These are phyloP conservation scores for Tillus elongatus DNA, from an alignment of 2,888 invertebrate species.

Conservation along the genomic window DNA sequence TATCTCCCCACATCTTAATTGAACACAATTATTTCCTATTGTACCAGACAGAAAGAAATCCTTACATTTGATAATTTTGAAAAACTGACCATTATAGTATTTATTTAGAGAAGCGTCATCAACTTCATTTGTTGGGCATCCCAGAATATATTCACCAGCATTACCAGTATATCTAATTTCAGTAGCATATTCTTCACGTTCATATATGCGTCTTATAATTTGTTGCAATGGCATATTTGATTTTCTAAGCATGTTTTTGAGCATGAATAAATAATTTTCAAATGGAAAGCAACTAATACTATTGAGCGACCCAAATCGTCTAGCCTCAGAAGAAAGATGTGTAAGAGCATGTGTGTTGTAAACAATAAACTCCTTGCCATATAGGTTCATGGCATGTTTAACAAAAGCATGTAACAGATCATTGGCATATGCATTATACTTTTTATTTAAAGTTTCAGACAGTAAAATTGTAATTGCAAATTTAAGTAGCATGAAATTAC, in stretches of 20 bases:
- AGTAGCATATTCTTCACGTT: conserved; percentile 5
- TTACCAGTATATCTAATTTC: no score
- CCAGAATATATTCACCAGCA: no score
- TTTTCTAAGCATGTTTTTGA: conserved; percentile 12
- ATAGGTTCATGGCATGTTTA: conserved; percentile 10
- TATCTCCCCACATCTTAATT: conserved; percentile 7
- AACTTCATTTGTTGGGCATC: no score
- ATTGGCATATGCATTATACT: conserved; percentile 19
- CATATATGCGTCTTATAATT: conserved; percentile 11
- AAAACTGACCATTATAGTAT: no score
- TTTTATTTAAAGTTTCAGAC: conserved; percentile 13
- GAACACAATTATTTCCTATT: conserved; percentile 10
- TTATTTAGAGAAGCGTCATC: no score
- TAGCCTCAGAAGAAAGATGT: conserved; percentile 13
- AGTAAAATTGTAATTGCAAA: conserved; percentile 20
- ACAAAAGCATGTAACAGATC: conserved; percentile 14
- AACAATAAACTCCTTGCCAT: conserved; percentile 13
- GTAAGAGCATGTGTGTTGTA: conserved; percentile 13
- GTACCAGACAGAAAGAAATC: conserved; percentile 7
- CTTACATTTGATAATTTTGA: conserved; percentile 5
- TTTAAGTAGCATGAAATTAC: conserved; percentile 20
- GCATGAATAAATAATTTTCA: conserved; percentile 14
- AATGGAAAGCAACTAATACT: conserved; percentile 16
- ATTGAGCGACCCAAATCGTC: conserved; percentile 12
- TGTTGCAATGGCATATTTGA: conserved; percentile 11